Evolutionary conservation across 2,797 vertebrate genomes (phyloP).

Genomic region (Ara ararauna): DNA sequence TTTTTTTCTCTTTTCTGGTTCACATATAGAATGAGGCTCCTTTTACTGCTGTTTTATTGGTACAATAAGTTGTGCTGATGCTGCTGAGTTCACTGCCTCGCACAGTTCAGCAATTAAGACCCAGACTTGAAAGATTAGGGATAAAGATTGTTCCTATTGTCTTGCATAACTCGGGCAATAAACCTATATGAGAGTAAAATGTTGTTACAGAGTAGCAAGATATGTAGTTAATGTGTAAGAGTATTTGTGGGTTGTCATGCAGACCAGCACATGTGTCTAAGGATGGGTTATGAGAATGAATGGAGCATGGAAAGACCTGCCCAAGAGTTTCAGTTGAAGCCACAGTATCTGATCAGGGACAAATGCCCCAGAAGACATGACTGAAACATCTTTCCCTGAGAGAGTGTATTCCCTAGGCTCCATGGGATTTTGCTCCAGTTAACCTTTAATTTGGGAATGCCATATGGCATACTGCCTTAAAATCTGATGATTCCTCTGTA

Average conservation of each 20-base stretch:
- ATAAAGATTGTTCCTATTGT: neutral
- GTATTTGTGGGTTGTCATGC: rapidly evolving
- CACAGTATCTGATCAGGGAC: neutral
- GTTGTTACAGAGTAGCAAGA: neutral
- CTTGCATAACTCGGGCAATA: neutral
- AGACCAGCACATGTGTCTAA: rapidly evolving
- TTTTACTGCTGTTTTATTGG: neutral
- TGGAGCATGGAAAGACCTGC: rapidly evolving
- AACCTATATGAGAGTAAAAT: neutral
- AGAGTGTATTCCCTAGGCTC: neutral
- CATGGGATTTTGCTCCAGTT: neutral
- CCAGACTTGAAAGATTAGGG: neutral
- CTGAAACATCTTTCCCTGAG: neutral
- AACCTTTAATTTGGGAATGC: conserved; percentile 26
- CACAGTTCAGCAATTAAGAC: neutral
- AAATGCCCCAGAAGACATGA: neutral
- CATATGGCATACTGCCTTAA: neutral
- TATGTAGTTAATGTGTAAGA: rapidly evolving
- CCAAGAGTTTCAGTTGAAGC: neutral
- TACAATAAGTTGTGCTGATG: neutral
- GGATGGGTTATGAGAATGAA: neutral
- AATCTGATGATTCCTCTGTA: neutral
- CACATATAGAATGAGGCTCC: neutral
- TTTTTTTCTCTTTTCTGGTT: neutral
- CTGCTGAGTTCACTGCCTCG: neutral